These are phyloP conservation scores for Idaea biselata DNA, from an alignment of 2,888 invertebrate species.

Conservation along the genomic window DNA sequence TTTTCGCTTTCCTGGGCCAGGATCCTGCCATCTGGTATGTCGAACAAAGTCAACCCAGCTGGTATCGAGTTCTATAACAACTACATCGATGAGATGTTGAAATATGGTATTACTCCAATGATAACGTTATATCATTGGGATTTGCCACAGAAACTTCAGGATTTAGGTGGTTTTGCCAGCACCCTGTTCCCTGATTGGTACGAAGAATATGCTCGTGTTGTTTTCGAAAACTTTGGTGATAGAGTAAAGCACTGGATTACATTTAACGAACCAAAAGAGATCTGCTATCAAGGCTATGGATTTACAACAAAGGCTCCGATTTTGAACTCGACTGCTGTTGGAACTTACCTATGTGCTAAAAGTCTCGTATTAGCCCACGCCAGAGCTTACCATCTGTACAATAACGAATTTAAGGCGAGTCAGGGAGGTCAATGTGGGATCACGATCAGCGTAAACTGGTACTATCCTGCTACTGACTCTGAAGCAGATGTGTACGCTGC, in stretches of 20 bases:
- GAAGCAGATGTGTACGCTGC: constrained; percentile 59
- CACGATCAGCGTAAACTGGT: constrained; percentile 46
- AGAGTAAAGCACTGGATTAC: constrained; percentile 80
- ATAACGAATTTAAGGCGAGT: constrained; percentile 48
- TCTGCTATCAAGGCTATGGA: constrained; percentile 70
- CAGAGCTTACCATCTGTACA: constrained; percentile 60
- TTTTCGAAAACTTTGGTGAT: constrained; percentile 67
- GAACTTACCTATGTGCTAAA: constrained; percentile 75
- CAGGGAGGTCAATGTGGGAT: constrained; percentile 51
- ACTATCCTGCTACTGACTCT: constrained; percentile 45
- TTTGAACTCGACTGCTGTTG: constrained; percentile 61
- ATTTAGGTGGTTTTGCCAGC: constrained; percentile 76
- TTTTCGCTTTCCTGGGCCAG: constrained; percentile 83
- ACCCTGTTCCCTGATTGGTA: constrained; percentile 67
- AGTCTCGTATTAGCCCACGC: constrained; percentile 78
- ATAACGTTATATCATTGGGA: constrained; percentile 81
- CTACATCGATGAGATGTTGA: constrained; percentile 81
- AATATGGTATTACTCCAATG: constrained; percentile 81
- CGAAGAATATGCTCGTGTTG: constrained; percentile 67
- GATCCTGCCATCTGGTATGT: constrained; percentile 79
- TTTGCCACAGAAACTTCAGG: constrained; percentile 74
- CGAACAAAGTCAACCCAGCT: constrained; percentile 72
- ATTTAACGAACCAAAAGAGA: constrained; percentile 77
- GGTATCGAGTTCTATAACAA: constrained; percentile 84
- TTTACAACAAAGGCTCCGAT: constrained; percentile 46